Conservation (phyloP, 1,140 invertebrate species). For the Brachionus paranguensis region DNA sequence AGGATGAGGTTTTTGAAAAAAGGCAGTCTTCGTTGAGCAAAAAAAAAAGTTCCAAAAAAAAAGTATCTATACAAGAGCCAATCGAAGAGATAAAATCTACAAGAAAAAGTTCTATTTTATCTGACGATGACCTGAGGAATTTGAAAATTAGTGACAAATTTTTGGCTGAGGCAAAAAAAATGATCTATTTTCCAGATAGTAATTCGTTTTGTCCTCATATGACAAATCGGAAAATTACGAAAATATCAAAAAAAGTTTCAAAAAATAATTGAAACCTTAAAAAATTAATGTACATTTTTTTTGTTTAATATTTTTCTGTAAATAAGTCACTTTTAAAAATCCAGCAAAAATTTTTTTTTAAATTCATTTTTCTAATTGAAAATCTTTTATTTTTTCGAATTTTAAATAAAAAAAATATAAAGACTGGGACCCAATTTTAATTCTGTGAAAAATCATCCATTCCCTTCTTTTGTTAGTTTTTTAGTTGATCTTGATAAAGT, state of each 20-base stretch:
- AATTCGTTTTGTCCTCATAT: slow-evolving; percentile 24
- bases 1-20: background rate
- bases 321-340: too few relatives aligned
- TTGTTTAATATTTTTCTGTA: too few relatives aligned
- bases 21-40: background rate
- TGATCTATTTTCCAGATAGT: background rate
- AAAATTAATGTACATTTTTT: too few relatives aligned
- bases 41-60: background rate
- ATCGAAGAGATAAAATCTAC: background rate
- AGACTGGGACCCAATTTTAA: too few relatives aligned
- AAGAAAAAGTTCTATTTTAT: background rate
- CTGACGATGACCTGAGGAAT: background rate
- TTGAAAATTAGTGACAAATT: slow-evolving; percentile 12
- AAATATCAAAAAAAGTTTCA: background rate
- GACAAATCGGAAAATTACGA: background rate
- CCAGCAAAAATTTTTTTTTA: too few relatives aligned
- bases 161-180: slow-evolving; percentile 14
- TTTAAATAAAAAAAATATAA: too few relatives aligned
- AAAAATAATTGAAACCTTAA: background rate
- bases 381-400: too few relatives aligned
- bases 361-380: too few relatives aligned
- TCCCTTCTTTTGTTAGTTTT: too few relatives aligned
- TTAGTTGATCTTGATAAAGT: too few relatives aligned
- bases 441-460: too few relatives aligned
- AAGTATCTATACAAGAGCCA: background rate